Conservation (phyloP, 2,113 vertebrate species). For the Burhinus bistriatus region DNA sequence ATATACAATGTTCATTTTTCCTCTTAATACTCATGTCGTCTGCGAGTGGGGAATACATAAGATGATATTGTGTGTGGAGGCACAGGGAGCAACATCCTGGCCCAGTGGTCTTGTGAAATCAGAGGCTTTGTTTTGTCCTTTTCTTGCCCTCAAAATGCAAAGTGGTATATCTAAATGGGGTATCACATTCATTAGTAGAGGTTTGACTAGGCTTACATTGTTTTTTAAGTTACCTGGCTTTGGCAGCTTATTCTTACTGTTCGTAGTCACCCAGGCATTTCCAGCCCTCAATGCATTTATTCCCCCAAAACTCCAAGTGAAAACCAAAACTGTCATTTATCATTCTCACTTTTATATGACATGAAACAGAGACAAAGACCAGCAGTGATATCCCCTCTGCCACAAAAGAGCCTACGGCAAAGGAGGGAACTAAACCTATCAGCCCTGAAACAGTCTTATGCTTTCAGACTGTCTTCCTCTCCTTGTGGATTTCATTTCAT, state of each 20-base stretch:
- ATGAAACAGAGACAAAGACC: background rate
- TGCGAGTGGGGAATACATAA: background rate
- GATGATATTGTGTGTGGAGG: background rate
- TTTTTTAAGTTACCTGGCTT: background rate
- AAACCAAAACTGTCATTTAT: background rate
- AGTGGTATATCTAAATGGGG: background rate
- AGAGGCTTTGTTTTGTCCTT: background rate
- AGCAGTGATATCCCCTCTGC: background rate
- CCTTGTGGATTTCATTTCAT: background rate
- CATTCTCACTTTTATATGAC: fast-evolving
- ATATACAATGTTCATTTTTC: background rate
- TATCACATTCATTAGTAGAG: background rate
- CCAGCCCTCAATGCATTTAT: background rate
- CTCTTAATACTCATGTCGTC: background rate
- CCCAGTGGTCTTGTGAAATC: background rate
- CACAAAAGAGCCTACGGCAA: background rate
- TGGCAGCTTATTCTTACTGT: background rate
- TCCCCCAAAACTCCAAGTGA: background rate
- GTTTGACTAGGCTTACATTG: background rate
- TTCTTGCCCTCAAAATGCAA: background rate
- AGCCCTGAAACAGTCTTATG: background rate
- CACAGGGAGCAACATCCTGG: background rate
- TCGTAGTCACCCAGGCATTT: background rate
- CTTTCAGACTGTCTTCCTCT: background rate
- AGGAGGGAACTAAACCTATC: background rate